Evolutionary conservation across 1,140 invertebrate genomes (phyloP).

Genomic region (Macrocentrus cingulum): DNA sequence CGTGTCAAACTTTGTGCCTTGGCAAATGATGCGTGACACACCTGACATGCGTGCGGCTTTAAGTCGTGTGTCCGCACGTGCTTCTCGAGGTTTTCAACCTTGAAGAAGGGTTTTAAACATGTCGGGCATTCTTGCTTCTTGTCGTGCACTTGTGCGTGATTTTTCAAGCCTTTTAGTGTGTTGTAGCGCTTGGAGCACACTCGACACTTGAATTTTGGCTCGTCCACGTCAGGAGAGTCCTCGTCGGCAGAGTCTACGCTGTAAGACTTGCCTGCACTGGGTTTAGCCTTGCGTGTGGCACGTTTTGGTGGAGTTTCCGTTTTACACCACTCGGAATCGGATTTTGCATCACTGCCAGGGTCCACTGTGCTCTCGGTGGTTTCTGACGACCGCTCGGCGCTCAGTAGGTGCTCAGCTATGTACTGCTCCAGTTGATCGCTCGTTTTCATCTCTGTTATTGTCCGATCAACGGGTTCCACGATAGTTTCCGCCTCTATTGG

Average conservation of each 20-base stretch:
- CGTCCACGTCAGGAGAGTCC: conserved; percentile 35
- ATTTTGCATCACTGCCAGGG: conserved; percentile 28
- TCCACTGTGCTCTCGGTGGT: conserved; percentile 13
- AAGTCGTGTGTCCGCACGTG: conserved; percentile 45
- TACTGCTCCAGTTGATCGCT: conserved; percentile 20
- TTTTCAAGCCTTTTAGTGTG: conserved; percentile 51
- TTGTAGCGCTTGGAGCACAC: conserved; percentile 46
- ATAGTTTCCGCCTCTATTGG: too few relatives aligned
- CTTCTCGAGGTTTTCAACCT: conserved; percentile 48
- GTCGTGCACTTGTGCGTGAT: conserved; percentile 49
- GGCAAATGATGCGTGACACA: conserved; percentile 45
- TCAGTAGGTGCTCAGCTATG: conserved; percentile 26
- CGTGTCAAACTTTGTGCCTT: conserved; percentile 43
- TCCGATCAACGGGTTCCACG: too few relatives aligned
- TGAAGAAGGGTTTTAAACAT: conserved; percentile 51
- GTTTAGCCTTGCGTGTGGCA: conserved; percentile 42
- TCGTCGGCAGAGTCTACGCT: conserved; percentile 43
- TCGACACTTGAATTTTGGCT: conserved; percentile 49
- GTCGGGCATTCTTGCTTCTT: conserved; percentile 49
- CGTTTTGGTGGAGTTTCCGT: conserved; percentile 36
- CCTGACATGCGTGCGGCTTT: conserved; percentile 47
- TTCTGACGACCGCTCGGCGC: neutral
- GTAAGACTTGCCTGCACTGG: conserved; percentile 35
- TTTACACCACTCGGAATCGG: conserved; percentile 1
- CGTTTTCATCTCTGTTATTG: conserved; percentile 19